These are phyloP conservation scores for Corythaixoides concolor DNA, from an alignment of 2,113 vertebrate genomes.

Conservation along the genomic window DNA sequence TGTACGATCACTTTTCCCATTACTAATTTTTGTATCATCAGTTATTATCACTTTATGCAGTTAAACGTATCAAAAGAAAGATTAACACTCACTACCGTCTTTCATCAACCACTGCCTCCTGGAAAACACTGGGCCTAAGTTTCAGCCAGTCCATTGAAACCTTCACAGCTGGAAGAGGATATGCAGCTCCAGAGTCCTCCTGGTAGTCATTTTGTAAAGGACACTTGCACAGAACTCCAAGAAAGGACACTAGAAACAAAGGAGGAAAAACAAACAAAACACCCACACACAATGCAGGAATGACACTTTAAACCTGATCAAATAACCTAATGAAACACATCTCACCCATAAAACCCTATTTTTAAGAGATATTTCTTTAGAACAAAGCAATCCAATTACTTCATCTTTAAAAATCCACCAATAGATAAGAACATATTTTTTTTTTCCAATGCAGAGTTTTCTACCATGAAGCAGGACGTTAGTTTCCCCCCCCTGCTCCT, in stretches of 20 bases:
- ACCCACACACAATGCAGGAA: not conserved
- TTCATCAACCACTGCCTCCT: constrained; percentile 87
- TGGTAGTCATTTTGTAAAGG: constrained; percentile 87
- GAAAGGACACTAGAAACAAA: constrained; percentile 87
- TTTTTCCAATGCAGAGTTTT: not conserved
- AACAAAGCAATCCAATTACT: not conserved
- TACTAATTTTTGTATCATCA: not conserved
- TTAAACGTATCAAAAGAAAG: not conserved
- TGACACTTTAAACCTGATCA: not conserved
- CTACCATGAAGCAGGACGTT: not conserved
- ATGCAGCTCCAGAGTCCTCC: constrained; percentile 87
- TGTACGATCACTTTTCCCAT: not conserved
- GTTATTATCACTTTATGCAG: not conserved
- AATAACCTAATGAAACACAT: not conserved
- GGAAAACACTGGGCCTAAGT: constrained; percentile 88
- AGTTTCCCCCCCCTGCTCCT: fast-evolving
- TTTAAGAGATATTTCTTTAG: not conserved
- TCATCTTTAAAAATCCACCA: not conserved
- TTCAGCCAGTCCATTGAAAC: constrained; percentile 97
- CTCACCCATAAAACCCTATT: not conserved
- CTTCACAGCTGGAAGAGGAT: constrained; percentile 95
- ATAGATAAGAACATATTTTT: not conserved
- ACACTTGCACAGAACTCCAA: constrained; percentile 92
- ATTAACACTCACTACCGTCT: constrained; percentile 87
- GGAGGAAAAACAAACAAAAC: not conserved